Conservation (phyloP, 2,113 vertebrate genomes). For the Orcinus orca region DNA sequence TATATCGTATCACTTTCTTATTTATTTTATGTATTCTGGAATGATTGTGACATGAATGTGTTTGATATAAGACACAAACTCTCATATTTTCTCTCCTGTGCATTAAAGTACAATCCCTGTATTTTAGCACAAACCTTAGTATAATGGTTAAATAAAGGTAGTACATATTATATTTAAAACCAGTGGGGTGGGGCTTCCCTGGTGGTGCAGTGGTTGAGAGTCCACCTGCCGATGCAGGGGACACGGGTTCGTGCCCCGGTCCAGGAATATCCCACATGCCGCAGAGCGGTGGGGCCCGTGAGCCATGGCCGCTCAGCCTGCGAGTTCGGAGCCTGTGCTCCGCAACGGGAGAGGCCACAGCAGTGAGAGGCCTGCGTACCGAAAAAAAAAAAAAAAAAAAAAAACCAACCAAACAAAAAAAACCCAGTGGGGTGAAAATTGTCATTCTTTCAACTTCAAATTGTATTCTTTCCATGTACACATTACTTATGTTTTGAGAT, state of each 20-base stretch:
- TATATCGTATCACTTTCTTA: not conserved
- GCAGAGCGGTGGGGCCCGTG: too few relatives aligned
- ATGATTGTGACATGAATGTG: not conserved
- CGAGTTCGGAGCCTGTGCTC: too few relatives aligned
- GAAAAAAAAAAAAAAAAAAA: too few relatives aligned
- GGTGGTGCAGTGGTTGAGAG: too few relatives aligned
- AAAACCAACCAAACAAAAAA: not conserved
- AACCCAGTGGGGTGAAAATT: not conserved
- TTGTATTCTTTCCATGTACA: not conserved
- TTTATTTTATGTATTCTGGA: not conserved
- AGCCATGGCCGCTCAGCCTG: too few relatives aligned
- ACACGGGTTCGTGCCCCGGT: too few relatives aligned
- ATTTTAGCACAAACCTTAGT: not conserved
- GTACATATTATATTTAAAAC: not conserved
- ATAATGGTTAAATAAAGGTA: not conserved
- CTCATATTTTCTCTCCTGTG: not conserved
- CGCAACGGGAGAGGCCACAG: too few relatives aligned
- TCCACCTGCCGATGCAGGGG: too few relatives aligned
- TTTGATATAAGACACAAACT: not conserved
- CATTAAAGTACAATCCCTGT: not conserved
- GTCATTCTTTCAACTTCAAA: slow-evolving; percentile 4
- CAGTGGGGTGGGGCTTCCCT: not conserved
- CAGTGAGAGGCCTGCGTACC: too few relatives aligned
- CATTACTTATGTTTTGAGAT: not conserved
- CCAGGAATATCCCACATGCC: too few relatives aligned